Conservation (phyloP, 2,888 invertebrate species). For the Tridacna crocea region DNA sequence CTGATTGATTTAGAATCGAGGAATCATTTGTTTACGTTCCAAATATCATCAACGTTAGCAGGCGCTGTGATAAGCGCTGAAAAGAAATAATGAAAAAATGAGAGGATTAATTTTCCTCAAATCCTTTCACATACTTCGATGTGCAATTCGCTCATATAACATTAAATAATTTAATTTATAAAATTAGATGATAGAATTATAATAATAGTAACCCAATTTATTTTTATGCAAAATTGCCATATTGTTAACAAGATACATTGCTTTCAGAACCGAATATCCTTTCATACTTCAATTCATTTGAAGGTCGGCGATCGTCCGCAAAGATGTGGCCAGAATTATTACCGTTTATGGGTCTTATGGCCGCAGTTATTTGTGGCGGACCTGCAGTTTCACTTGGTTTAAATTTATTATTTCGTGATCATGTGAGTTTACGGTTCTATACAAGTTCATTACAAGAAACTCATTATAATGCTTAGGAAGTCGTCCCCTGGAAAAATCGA, state of each 20-base stretch:
- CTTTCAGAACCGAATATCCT: not conserved
- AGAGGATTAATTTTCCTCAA: not conserved
- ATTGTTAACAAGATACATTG: too few relatives aligned
- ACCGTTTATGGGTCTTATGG: slow-evolving; percentile 22
- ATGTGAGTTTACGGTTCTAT: too few relatives aligned
- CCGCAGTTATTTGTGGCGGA: not conserved
- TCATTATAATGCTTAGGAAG: too few relatives aligned
- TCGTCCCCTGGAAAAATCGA: too few relatives aligned
- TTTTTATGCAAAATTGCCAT: too few relatives aligned
- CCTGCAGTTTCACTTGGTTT: too few relatives aligned
- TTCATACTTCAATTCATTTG: not conserved
- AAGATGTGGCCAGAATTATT: slow-evolving; percentile 39
- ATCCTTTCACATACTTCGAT: not conserved
- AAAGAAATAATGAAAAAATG: not conserved
- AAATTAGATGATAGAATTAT: too few relatives aligned
- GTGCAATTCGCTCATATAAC: too few relatives aligned
- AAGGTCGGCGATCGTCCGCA: not conserved
- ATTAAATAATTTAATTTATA: too few relatives aligned
- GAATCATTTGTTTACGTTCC: slow-evolving; percentile 10
- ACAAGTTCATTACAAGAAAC: too few relatives aligned
- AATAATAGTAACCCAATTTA: too few relatives aligned
- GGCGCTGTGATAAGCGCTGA: not conserved
- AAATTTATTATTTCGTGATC: too few relatives aligned
- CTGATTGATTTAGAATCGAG: slow-evolving; percentile 16
- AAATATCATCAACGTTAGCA: not conserved